Percentiles rank a stretch among this genome's conserved stretches.
These are phyloP conservation scores for Characodon lateralis DNA, from an alignment of 2,797 vertebrate genomes.

Conservation along the genomic window DNA sequence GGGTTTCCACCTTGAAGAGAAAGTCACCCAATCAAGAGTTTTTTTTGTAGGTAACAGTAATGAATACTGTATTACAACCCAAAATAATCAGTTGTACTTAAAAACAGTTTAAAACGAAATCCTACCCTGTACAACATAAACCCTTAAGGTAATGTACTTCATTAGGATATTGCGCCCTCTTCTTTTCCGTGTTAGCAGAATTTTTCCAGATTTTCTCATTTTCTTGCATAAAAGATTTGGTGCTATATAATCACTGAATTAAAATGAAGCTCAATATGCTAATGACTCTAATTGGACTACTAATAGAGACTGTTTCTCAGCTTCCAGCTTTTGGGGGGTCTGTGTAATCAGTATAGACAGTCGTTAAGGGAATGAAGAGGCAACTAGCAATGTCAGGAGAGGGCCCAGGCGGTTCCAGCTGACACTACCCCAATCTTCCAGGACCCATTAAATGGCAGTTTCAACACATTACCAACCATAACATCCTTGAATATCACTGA, in stretches of 20 bases:
- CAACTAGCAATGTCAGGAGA: constrained; percentile 99
- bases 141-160: not conserved
- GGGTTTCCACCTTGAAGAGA: not conserved
- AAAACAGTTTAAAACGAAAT: not conserved
- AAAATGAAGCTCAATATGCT: constrained; percentile 98
- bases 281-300: constrained; percentile 99
- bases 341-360: constrained; percentile 99
- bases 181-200: not conserved
- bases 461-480: constrained; percentile 99
- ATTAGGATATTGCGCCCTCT: not conserved
- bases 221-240: constrained; percentile 68
- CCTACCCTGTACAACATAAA: not conserved
- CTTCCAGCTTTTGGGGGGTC: constrained; percentile 98
- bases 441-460: constrained; percentile 99
- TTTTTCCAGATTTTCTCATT: not conserved
- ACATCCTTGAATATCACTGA: constrained; percentile 99
- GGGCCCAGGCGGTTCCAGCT: constrained; percentile 99
- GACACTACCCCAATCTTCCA: constrained; percentile 99
- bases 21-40: not conserved
- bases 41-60: not conserved
- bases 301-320: constrained; percentile 99
- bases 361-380: constrained; percentile 99
- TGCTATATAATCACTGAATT: constrained; percentile 86
- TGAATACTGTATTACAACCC: not conserved
- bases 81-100: not conserved